Percentiles rank a stretch among this genome's conserved stretches.
Evolutionary conservation across 2,888 invertebrate species (phyloP).

Genomic region (Notocelia uddmanniana): DNA sequence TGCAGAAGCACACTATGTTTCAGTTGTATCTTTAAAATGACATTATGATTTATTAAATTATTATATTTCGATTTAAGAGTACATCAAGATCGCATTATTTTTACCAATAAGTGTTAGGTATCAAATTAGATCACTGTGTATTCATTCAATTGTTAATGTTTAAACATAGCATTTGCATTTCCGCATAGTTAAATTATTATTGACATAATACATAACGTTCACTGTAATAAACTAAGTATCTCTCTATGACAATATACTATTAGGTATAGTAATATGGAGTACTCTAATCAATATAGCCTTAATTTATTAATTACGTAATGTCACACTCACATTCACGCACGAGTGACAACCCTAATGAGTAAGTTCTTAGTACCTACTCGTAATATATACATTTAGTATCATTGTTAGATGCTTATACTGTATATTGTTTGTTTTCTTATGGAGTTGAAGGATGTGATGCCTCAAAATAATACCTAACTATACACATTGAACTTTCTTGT

Average conservation of each 20-base stretch:
- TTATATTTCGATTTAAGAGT: no score
- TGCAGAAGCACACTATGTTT: no score
- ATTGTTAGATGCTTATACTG: neutral
- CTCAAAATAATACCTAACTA: no score
- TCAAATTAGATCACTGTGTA: no score
- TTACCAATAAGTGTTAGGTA: no score
- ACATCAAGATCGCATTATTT: no score
- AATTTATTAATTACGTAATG: neutral
- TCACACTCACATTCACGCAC: neutral
- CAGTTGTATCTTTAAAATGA: no score
- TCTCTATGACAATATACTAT: neutral
- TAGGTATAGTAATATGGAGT: neutral
- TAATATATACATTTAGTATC: neutral
- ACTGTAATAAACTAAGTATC: neutral
- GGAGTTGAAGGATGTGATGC: neutral
- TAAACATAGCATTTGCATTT: no score
- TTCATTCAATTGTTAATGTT: no score
- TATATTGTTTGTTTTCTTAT: neutral
- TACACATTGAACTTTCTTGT: neutral
- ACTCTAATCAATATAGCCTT: neutral
- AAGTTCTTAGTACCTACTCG: neutral
- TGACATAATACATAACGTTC: neutral
- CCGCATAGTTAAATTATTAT: neutral
- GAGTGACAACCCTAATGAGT: slow-evolving; percentile 2
- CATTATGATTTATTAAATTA: no score